Base-by-base conservation (phyloP, 2,113 vertebrate genomes). In the Athene noctua region DNA sequence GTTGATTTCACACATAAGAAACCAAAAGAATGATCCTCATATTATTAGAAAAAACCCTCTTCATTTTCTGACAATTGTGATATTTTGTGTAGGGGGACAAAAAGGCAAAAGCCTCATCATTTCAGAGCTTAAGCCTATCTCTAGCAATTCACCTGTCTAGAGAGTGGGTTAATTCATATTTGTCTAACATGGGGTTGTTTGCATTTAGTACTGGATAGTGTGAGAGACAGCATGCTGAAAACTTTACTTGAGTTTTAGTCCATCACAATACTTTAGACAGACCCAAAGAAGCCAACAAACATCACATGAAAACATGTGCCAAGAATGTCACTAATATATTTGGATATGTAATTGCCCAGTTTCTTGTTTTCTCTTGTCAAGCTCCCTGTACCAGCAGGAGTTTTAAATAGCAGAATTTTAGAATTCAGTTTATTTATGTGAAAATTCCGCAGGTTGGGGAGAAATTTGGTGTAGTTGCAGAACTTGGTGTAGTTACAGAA, bases 181-280 rank as follows among this genome's bases (percentile, higher is more conserved):
- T 82, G 21, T 27, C 51, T 61, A 42, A n/a, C 1, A 3, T 0
- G 4, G 2, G 1, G 0, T 32, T 58, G 15, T 68, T 90, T 81
- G 14, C 27, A 12, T 15, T 47, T 85, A 61, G 16, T 62, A n/a
- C 46, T 62, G 27, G 16, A 10, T 51, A 22, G 29, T 59, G 11
- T 34, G 90, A 85, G 38, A 92, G 18, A 22, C 8, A 40, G 13
- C 21, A 7, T 17, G 32, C 32, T 70, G 71, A 29, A 86, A 49
- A 20, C 32, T 57, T 57, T 71, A 26, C 6, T 6, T 81, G 34
- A 15, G 9, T 40, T 80, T 51, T 65, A 29, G 18, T 85, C 21
- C 30, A 27, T 38, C 5, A 4, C 30, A 82, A 40, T 6, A 13
- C 7, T 47, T 85, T 22, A 25, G 20, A 15, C 46, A 58, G 36